Conservation (phyloP, 1,140 invertebrate genomes). For the Drosophila truncata region DNA sequence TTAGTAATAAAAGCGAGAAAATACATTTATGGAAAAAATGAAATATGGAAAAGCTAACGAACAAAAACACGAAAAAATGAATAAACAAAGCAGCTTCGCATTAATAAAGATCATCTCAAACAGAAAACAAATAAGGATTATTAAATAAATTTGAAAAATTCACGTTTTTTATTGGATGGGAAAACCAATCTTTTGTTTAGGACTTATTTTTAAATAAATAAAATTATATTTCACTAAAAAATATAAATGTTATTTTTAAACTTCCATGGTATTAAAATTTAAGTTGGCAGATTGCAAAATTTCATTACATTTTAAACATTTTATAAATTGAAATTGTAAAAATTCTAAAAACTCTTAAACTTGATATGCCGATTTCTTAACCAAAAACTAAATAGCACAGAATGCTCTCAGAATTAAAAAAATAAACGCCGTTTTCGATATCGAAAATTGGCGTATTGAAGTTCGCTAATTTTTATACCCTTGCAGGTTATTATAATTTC, state of each 20-base stretch:
- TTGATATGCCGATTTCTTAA: too few species aligned
- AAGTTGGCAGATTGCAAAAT: background rate
- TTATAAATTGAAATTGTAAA: too few species aligned
- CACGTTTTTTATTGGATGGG: conserved; percentile 13
- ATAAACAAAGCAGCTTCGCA: conserved; percentile 73
- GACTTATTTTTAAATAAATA: too few species aligned
- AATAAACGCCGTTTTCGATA: too few species aligned
- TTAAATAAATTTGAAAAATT: conserved; percentile 38
- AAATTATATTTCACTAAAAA: background rate
- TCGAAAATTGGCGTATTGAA: too few species aligned
- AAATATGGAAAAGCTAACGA: conserved; percentile 47
- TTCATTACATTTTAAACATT: too few species aligned
- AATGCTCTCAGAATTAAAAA: too few species aligned
- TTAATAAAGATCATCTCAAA: conserved; percentile 82
- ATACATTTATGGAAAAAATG: conserved; percentile 29
- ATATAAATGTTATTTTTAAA: background rate
- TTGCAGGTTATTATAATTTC: too few species aligned
- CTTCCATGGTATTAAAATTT: background rate
- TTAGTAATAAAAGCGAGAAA: conserved; percentile 50
- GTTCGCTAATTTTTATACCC: too few species aligned
- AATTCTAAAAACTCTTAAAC: too few species aligned
- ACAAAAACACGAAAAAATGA: conserved; percentile 54
- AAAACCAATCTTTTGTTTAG: too few species aligned
- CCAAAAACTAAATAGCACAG: too few species aligned
- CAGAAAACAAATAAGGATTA: conserved; percentile 51